phyloP scores from a whole-genome alignment of 2,113 vertebrate genomes.

The Paramormyrops kingsleyae region DNA sequence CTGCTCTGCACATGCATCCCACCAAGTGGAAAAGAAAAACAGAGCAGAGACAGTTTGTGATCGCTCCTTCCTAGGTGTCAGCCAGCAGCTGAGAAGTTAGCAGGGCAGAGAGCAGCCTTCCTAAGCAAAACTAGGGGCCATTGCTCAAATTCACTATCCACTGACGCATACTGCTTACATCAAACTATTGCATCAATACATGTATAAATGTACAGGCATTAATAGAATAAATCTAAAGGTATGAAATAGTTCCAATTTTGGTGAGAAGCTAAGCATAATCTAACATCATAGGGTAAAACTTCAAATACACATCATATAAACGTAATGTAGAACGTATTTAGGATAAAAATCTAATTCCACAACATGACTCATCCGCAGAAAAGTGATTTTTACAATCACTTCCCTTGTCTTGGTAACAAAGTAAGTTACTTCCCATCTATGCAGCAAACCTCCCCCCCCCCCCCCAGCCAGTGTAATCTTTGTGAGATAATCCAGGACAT shows the following conservation, averaged over 20 bases:
- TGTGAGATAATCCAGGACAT: not conserved
- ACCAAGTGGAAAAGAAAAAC: slow-evolving; percentile 58
- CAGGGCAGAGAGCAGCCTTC: not conserved
- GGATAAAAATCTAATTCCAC: not conserved
- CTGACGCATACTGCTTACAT: not conserved
- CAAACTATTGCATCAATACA: not conserved
- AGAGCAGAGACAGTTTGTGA: slow-evolving; percentile 45
- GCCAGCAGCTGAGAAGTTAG: slow-evolving; percentile 49
- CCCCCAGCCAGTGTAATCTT: not conserved
- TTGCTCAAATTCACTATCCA: not conserved
- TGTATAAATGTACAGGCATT: not conserved
- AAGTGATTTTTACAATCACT: not conserved
- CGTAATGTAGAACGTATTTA: not conserved
- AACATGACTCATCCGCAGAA: not conserved
- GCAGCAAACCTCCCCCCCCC: not conserved
- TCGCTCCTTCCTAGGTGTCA: slow-evolving; percentile 64
- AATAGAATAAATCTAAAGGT: not conserved
- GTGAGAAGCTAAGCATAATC: not conserved
- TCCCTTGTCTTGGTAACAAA: not conserved
- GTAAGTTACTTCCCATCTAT: not conserved
- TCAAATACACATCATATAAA: not conserved
- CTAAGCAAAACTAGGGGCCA: too few relatives aligned
- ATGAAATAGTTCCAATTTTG: not conserved
- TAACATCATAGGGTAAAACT: not conserved
- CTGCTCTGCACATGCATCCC: slow-evolving; percentile 45